Base-by-base conservation (phyloP, 2,113 vertebrate species). In the Heloderma charlesbogerti region DNA sequence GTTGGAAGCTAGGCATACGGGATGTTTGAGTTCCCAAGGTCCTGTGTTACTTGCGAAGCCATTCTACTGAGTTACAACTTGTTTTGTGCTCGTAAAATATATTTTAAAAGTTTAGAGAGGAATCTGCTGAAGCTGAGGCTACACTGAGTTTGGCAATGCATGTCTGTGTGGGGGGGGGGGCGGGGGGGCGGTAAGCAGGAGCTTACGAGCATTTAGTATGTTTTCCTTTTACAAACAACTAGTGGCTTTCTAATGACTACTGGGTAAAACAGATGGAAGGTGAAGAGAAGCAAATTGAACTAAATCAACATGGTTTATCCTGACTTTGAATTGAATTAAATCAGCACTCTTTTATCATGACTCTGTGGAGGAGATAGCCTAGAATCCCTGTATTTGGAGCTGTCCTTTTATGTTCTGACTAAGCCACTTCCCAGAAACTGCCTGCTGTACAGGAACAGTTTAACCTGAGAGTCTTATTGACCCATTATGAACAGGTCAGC, bases 251-350 rank as follows among this genome's bases (percentile, higher is more conserved):
- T 82, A 80, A 94, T 89, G 77, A 79, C 88, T 92, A 54, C 88
- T 91, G 84, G 0, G 0, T 79, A 0, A 86, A 82, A 82, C 89
- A 88, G 94, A 87, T 86, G 90, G 92, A 63, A 88, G 90, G 89
- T 77, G 91, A 93, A 93, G 93, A 22, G 60, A 67, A 75, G 22
- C 34, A 27, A 90, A 93, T 54, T 91, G 91, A 95, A 93, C 94
- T 88, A 93, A 94, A 93, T 92, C 90, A 93, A 74, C 80, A 90
- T 0, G 0, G 22, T 72, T 83, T 84, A 60, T 48, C 80, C 0
- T 80, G 85, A 79, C 85, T 48, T 51, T 43, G 48, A 90, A 93
- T 48, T 91, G 91, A 95, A 93, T 95, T 88, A 93, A 94, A 93
- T 92, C 90, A 93, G 79, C 83, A 90, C 57, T 0, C 0, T 34